Evolutionary conservation across 1,140 invertebrate species (phyloP).

Genomic region (Drusus annulatus): DNA sequence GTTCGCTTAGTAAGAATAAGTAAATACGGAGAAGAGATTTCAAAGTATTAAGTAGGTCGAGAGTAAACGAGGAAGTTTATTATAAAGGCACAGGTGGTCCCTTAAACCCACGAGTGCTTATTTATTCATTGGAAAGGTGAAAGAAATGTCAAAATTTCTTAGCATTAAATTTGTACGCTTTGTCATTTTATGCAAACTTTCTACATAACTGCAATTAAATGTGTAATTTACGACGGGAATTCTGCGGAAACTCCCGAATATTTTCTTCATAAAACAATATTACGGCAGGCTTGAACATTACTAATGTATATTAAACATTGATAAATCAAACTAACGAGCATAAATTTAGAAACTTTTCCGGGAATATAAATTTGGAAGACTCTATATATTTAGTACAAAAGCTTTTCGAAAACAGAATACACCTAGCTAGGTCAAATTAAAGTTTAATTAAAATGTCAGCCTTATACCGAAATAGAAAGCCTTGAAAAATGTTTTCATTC

Average conservation of each 20-base stretch:
- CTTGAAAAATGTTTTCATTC: no score
- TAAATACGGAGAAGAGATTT: background rate
- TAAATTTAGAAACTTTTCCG: no score
- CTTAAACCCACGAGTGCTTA: background rate
- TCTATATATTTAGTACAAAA: no score
- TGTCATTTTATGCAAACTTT: background rate
- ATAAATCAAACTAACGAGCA: no score
- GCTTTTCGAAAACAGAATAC: no score
- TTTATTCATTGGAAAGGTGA: constrained; percentile 12
- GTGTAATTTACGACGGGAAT: background rate
- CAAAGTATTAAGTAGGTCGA: background rate
- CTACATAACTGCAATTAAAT: background rate
- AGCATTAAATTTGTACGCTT: background rate
- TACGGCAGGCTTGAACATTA: no score
- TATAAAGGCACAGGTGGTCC: constrained; percentile 1
- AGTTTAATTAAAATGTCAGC: no score
- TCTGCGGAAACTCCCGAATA: background rate
- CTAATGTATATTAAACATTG: no score
- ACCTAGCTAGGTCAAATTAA: no score
- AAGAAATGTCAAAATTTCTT: constrained; percentile 3
- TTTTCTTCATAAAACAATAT: background rate
- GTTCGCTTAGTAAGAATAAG: no score
- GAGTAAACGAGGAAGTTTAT: background rate
- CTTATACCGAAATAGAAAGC: no score
- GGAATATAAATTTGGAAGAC: no score